phyloP scores from a whole-genome alignment of 2,888 invertebrate species.

The Neelides folsomi region DNA sequence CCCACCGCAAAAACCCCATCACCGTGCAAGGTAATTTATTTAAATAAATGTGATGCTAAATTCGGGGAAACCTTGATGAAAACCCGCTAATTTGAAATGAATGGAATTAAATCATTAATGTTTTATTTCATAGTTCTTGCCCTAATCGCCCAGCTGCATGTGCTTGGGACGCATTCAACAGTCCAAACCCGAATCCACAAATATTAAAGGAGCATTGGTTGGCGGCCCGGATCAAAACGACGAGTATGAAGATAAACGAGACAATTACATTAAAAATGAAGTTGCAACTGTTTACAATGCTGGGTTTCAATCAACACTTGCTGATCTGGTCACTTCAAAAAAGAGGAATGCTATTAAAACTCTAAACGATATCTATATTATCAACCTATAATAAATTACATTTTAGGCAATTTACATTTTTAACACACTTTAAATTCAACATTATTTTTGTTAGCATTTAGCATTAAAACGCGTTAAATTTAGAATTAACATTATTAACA shows the following conservation, averaged over 20 bases:
- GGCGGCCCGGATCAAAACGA: conserved; percentile 47
- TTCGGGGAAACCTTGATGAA: too few species aligned
- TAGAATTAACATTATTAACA: too few species aligned
- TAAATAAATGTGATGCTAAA: too few species aligned
- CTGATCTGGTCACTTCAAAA: conserved; percentile 38
- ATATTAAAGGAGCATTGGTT: conserved; percentile 45
- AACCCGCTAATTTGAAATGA: too few species aligned
- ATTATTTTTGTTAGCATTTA: too few species aligned
- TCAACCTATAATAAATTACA: too few species aligned
- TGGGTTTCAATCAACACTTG: conserved; percentile 44
- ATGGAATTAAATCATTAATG: too few species aligned
- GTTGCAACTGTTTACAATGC: conserved; percentile 47
- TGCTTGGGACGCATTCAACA: conserved; percentile 40
- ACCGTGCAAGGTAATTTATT: conserved; percentile 46
- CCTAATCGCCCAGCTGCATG: conserved; percentile 42
- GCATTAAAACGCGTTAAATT: too few species aligned
- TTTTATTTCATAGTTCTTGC: conserved; percentile 41
- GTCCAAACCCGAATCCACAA: conserved; percentile 42
- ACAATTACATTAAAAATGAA: conserved; percentile 45
- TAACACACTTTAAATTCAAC: too few species aligned
- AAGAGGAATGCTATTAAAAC: too few species aligned
- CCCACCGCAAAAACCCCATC: conserved; percentile 44
- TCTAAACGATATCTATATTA: too few species aligned
- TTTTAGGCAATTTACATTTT: too few species aligned
- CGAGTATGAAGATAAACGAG: conserved; percentile 42